Base-by-base conservation (phyloP, 1,140 invertebrate species). In the Liolophura sinensis region DNA sequence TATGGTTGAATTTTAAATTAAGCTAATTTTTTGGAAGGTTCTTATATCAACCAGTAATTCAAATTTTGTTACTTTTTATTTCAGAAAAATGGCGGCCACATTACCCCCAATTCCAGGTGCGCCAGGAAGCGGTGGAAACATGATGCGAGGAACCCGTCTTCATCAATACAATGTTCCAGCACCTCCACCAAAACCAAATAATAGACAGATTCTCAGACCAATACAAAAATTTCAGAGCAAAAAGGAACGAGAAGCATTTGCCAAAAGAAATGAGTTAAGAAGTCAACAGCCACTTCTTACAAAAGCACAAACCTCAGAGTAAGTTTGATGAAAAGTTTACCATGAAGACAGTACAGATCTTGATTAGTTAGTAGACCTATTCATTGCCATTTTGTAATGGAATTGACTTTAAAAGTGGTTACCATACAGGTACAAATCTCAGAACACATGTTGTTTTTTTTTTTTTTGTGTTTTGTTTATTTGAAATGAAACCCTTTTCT, bases 11-110 rank as follows among this genome's bases (percentile, higher is more conserved):
- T 40, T 40, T 40, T 40, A 40, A 40, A 9, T 40, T 40, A 40
- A 5, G 3, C 3, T 40, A 3, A 40, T 40, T 5, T 40, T 40
- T 40, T 40, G 9, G 31, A 40, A 40, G 3, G 31, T 40, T 40
- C 9, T 5, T 40, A 40, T 40, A 5, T 40, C 31, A 40, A 40
- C 31, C 3, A 9, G 3, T 40, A 9, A 5, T 40, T 3, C 31
- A 40, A 40, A 9, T 40, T 40, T 40, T 40, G 9, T 5, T 40
- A 40, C 9, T 40, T 3, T 40, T 40, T 40, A 40, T 40, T 40
- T 40, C 31, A 40, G 16, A 50, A 73, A 69, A 49, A 81, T 81
- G 79, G 77, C 79, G 55, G 73, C 78, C 47, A 74, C 72, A 49
- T 65, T 81, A 63, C 79, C 79, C 57, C 75, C 79, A 52, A 75